Conservation (phyloP, 2,113 vertebrate species). For the Vidua macroura region DNA sequence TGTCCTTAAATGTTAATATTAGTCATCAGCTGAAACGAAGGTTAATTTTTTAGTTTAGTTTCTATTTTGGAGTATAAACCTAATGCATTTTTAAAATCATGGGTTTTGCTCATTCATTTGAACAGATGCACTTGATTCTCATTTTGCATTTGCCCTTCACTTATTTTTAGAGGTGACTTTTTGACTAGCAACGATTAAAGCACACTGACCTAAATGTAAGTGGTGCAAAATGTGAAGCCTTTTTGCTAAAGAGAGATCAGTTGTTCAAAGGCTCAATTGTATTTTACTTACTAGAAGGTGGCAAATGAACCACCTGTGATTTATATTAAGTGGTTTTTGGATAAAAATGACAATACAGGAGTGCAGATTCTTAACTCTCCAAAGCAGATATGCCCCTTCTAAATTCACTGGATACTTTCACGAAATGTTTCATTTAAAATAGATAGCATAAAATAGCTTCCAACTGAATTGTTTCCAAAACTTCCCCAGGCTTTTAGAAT, state of each 20-base stretch:
- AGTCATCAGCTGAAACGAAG: background rate
- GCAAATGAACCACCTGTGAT: slow-evolving; percentile 3
- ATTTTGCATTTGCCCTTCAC: slow-evolving; percentile 3
- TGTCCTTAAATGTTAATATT: background rate
- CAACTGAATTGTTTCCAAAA: slow-evolving; percentile 29
- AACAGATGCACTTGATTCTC: background rate
- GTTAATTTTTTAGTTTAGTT: background rate
- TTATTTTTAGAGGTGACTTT: background rate
- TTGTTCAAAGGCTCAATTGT: background rate
- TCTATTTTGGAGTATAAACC: background rate
- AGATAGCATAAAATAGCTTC: background rate
- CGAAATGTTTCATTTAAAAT: background rate
- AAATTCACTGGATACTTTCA: background rate
- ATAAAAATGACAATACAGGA: background rate
- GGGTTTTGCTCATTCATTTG: background rate
- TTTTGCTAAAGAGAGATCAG: background rate
- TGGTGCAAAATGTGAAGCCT: background rate
- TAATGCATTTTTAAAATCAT: background rate
- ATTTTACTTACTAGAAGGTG: background rate
- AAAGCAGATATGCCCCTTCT: background rate
- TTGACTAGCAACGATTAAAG: background rate
- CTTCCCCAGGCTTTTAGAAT: background rate
- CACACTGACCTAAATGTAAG: slow-evolving; percentile 8
- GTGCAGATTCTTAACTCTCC: background rate
- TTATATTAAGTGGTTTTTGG: slow-evolving; percentile 6